Conservation (phyloP, 2,888 invertebrate species). For the Leucoma salicis region DNA sequence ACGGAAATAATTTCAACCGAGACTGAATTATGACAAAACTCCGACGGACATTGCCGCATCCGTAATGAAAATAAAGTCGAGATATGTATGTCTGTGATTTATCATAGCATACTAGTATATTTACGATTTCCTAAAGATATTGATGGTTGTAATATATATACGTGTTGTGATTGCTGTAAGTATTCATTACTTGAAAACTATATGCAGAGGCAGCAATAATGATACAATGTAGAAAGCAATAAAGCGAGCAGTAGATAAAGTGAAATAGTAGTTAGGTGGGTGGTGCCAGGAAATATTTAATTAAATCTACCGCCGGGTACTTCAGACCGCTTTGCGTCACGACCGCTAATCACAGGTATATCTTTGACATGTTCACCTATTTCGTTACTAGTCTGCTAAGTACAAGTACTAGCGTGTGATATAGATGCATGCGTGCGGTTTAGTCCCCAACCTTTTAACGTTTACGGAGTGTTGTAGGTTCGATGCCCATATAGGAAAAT, state of each 20-base stretch:
- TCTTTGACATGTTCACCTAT: slow-evolving; percentile 65
- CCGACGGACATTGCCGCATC: slow-evolving; percentile 80
- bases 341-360: slow-evolving; percentile 75
- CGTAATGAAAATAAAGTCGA: slow-evolving; percentile 80
- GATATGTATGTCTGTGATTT: slow-evolving; percentile 77
- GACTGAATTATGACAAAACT: slow-evolving; percentile 82
- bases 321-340: slow-evolving; percentile 64
- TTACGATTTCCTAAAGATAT: slow-evolving; percentile 40
- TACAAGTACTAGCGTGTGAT: too few relatives aligned
- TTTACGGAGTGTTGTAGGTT: too few relatives aligned
- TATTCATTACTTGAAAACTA: slow-evolving; percentile 27
- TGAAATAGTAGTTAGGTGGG: slow-evolving; percentile 67
- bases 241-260: slow-evolving; percentile 59
- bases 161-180: slow-evolving; percentile 16
- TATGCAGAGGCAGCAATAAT: slow-evolving; percentile 40
- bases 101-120: slow-evolving; percentile 68
- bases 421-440: too few relatives aligned
- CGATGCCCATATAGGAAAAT: too few relatives aligned
- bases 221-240: slow-evolving; percentile 49
- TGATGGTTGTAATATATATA: slow-evolving; percentile 47
- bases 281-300: slow-evolving; percentile 74
- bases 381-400: slow-evolving; percentile 63
- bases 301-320: slow-evolving; percentile 71
- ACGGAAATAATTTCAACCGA: slow-evolving; percentile 81
- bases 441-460: too few relatives aligned